A percentile compares a stretch with the other conserved stretches of the same genome.
These are phyloP conservation scores for Cydia splendana DNA, from an alignment of 1,140 invertebrate genomes.

Conservation along the genomic window DNA sequence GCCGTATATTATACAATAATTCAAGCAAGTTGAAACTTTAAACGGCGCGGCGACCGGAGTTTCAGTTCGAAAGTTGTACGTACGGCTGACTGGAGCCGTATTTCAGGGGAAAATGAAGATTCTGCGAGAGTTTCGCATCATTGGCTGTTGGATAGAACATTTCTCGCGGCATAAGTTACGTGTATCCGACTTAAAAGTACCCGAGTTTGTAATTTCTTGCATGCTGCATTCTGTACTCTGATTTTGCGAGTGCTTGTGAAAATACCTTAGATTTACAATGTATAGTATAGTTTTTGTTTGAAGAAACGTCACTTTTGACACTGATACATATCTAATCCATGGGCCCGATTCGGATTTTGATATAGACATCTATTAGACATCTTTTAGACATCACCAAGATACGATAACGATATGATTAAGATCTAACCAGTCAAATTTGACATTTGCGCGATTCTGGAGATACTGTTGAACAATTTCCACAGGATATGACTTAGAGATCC, in stretches of 20 bases:
- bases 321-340: too few relatives aligned
- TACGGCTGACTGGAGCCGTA: constrained; percentile 46
- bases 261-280: background rate
- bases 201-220: constrained; percentile 1
- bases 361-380: too few relatives aligned
- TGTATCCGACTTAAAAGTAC: background rate
- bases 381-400: too few relatives aligned
- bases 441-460: too few relatives aligned
- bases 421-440: too few relatives aligned
- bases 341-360: too few relatives aligned
- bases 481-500: too few relatives aligned
- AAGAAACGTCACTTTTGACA: too few relatives aligned
- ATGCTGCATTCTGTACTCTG: background rate
- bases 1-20: constrained; percentile 65
- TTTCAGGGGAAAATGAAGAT: constrained; percentile 49
- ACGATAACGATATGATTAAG: too few relatives aligned
- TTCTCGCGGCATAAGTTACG: constrained; percentile 15
- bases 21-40: constrained; percentile 62
- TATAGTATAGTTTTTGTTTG: too few relatives aligned
- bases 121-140: constrained; percentile 42
- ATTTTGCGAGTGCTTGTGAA: background rate
- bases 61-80: constrained; percentile 36
- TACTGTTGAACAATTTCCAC: too few relatives aligned
- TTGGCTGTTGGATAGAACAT: constrained; percentile 34
- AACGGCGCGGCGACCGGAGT: constrained; percentile 48